Evolutionary conservation across 2,797 vertebrate genomes (phyloP).

Genomic region (Adrianichthys oophorus): DNA sequence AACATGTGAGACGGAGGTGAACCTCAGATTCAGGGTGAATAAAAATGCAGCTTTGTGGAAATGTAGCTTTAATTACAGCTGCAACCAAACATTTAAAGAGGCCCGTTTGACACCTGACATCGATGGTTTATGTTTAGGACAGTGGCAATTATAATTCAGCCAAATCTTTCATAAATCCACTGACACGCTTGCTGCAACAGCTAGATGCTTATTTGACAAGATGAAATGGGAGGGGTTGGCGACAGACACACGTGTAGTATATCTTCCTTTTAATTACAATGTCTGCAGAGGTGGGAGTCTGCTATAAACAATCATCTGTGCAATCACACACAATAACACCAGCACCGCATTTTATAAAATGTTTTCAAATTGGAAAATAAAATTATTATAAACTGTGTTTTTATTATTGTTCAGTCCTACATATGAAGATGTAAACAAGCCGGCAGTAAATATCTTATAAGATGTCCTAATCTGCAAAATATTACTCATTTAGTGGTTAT

Average conservation of each 20-base stretch:
- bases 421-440: constrained; percentile 24
- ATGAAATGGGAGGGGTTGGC: constrained; percentile 66
- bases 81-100: constrained; percentile 67
- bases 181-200: constrained; percentile 60
- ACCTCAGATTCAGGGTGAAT: constrained; percentile 41
- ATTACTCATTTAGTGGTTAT: constrained; percentile 19
- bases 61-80: constrained; percentile 77
- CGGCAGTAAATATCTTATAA: not conserved
- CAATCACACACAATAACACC: constrained; percentile 68
- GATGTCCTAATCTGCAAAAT: constrained; percentile 5
- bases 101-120: constrained; percentile 74
- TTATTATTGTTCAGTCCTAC: constrained; percentile 22
- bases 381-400: constrained; percentile 35
- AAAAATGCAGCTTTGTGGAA: constrained; percentile 64
- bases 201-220: constrained; percentile 74
- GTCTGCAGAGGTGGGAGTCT: constrained; percentile 76
- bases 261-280: constrained; percentile 82
- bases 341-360: constrained; percentile 48
- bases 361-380: constrained; percentile 45
- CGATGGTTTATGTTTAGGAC: constrained; percentile 75
- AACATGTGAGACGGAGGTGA: constrained; percentile 49
- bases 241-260: constrained; percentile 64
- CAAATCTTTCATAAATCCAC: constrained; percentile 73
- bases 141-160: constrained; percentile 75
- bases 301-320: constrained; percentile 82